Percentiles rank a stretch among this genome's conserved stretches.
Conservation (phyloP, 2,797 vertebrate species). For the Urosaurus nigricauda region DNA sequence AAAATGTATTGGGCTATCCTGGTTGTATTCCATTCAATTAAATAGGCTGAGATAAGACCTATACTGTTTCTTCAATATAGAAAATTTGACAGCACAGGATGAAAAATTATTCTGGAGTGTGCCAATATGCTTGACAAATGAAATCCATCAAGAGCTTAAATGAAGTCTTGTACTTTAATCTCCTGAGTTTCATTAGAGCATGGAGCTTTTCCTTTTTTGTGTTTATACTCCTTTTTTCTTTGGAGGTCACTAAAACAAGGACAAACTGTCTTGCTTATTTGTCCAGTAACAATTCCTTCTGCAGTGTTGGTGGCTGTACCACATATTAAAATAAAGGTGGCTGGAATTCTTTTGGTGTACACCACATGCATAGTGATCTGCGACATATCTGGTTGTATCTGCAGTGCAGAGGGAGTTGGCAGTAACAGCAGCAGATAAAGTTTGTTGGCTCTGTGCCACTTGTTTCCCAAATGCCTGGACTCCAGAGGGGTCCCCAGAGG, state of each 20-base stretch:
- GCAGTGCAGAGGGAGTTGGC: background rate
- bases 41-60: conserved; percentile 57
- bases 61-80: conserved; percentile 60
- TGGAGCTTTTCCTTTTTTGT: conserved; percentile 40
- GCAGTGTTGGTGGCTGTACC: conserved; percentile 3
- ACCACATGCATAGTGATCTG: background rate
- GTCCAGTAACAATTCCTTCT: conserved; percentile 33
- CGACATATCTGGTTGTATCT: background rate
- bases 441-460: no score
- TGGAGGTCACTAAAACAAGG: conserved; percentile 18
- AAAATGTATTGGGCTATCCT: conserved; percentile 58
- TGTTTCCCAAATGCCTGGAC: no score
- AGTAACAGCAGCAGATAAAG: no score
- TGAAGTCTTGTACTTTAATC: conserved; percentile 36
- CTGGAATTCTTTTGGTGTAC: background rate
- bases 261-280: conserved; percentile 38
- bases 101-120: conserved; percentile 55
- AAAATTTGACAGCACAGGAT: conserved; percentile 53
- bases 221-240: conserved; percentile 7
- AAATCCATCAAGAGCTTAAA: conserved; percentile 64
- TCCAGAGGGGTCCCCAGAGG: no score
- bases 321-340: conserved; percentile 4
- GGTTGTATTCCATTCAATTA: conserved; percentile 70
- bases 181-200: conserved; percentile 44
- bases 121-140: conserved; percentile 49